Evolutionary conservation across 1,140 invertebrate genomes (phyloP).

Genomic region (Leptinotarsa undecemlineata): DNA sequence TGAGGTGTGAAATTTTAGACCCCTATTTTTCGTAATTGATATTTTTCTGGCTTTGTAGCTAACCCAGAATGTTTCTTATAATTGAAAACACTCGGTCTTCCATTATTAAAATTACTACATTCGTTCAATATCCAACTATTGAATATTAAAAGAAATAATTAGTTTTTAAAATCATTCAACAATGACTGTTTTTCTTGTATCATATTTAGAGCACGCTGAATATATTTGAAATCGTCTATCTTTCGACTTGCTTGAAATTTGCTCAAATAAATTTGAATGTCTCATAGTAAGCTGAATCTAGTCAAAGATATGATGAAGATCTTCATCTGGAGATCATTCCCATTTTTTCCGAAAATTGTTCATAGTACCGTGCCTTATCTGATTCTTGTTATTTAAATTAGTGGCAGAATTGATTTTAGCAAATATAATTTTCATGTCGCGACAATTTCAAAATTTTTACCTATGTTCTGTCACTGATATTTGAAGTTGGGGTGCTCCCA

Average conservation of each 20-base stretch:
- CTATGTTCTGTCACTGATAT: background rate
- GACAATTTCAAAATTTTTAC: background rate
- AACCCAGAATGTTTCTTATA: too few species aligned
- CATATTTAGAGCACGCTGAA: background rate
- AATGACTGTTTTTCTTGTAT: background rate
- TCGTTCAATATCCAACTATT: too few species aligned
- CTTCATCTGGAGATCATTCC: background rate
- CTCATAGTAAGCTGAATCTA: constrained; percentile 21
- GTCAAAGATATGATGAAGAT: constrained; percentile 21
- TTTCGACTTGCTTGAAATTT: constrained; percentile 25
- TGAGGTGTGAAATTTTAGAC: background rate
- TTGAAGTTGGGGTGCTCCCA: background rate
- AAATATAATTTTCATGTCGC: background rate
- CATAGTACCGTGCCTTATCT: constrained; percentile 11
- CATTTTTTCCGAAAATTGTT: background rate
- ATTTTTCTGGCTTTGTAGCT: too few species aligned
- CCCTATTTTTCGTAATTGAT: too few species aligned
- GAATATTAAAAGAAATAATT: too few species aligned
- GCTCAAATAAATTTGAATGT: constrained; percentile 17
- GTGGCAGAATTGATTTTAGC: background rate
- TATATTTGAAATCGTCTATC: constrained; percentile 28
- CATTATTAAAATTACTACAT: too few species aligned
- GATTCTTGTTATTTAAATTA: background rate
- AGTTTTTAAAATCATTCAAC: background rate
- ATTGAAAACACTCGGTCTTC: too few species aligned